Evolutionary conservation across 2,113 vertebrate genomes (phyloP).

Genomic region (Dolichotis patagonum): DNA sequence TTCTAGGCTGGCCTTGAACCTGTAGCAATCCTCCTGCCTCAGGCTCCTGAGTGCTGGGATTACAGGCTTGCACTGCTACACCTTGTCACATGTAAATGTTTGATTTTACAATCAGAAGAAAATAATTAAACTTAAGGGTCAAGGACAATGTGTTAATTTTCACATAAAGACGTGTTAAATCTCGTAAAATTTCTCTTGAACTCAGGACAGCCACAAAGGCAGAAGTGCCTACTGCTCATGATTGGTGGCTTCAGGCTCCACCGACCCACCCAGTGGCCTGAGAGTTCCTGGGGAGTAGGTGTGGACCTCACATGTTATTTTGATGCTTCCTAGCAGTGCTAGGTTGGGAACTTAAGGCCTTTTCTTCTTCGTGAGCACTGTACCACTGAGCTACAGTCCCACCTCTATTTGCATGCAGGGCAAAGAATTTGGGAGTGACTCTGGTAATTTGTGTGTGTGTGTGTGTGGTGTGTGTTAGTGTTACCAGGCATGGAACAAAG

Average conservation of each 20-base stretch:
- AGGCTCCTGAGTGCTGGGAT: neutral
- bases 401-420: neutral
- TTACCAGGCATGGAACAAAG: neutral
- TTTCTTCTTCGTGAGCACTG: neutral
- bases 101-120: conserved; percentile 25
- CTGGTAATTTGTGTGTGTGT: too few species aligned
- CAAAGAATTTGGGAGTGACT: neutral
- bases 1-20: too few species aligned
- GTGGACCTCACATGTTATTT: neutral
- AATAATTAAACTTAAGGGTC: neutral
- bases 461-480: too few species aligned
- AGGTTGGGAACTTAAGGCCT: neutral
- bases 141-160: conserved; percentile 35
- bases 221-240: neutral
- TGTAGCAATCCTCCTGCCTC: neutral
- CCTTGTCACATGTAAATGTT: neutral
- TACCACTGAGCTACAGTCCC: neutral
- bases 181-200: neutral
- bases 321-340: neutral
- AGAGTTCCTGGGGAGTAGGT: neutral
- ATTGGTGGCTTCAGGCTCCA: neutral
- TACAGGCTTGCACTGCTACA: neutral
- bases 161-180: neutral
- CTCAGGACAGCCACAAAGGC: neutral
- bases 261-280: neutral